Base-by-base conservation (phyloP, 2,113 vertebrate species). In the Lynx canadensis region DNA sequence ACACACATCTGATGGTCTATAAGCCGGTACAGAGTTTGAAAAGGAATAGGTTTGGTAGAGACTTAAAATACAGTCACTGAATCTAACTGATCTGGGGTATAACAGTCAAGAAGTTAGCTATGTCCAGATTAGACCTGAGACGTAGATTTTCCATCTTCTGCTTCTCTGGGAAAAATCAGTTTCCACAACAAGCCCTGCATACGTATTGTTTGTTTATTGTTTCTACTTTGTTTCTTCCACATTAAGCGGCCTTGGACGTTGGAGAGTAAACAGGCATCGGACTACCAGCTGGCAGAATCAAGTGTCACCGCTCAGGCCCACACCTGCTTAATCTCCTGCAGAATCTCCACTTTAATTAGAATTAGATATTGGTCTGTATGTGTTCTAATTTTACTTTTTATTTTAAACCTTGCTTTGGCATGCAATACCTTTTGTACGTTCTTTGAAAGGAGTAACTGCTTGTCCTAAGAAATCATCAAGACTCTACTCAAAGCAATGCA, bases 321-420 rank as follows among this genome's bases (percentile, higher is more conserved):
- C 94, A 97, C 96, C 95, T 96, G 97, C 93, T 97, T 88, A 19
- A 38, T 81, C 81, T 78, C 94, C 96, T 27, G 68, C 80, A 81
- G 78, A 93, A 92, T 76, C 87, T 55, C 45, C 94, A 88, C 87
- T 97, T 94, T 81, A 94, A 97, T 97, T 91, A 95, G 83, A 95
- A 95, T 84, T 80, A 93, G n/a, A 78, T 50, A 76, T 55, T 69
- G 41, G 78, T 73, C 85, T 73, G 86, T 31, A 36, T n/a, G 8
- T 33, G 79, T 78, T 88, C 89, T 95, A 79, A 89, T 91, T 93
- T 97, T 68, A 83, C 83, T 91, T 97, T 92, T 95, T 66, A 65
- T 94, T 95, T 93, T 91, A 91, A 95, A 66, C 83, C 96, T 88
- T 85, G 84, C 89, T 52, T 91, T 95, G 83, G 92, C 60, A 93